phyloP scores from a whole-genome alignment of 2,113 vertebrate species.

The Mus spicilegus region DNA sequence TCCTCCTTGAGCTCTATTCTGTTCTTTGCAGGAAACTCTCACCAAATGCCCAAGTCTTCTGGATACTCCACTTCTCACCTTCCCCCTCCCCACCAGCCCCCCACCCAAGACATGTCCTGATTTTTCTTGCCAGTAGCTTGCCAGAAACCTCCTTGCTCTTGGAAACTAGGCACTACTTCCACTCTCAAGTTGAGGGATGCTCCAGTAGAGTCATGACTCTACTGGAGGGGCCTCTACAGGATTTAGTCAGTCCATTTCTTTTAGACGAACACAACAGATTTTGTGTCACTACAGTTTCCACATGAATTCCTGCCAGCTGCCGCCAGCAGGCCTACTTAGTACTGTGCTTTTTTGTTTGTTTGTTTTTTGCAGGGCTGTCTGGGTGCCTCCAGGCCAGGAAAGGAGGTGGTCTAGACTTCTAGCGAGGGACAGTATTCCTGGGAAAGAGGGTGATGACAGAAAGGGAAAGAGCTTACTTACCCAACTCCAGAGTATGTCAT shows the following conservation, averaged over 20 bases:
- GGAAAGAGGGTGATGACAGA: neutral
- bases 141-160: neutral
- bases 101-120: neutral
- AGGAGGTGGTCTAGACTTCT: neutral
- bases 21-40: neutral
- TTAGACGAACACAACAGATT: neutral
- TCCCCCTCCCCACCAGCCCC: neutral
- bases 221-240: neutral
- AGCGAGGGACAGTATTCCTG: neutral
- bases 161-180: neutral
- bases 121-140: neutral
- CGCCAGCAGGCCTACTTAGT: neutral
- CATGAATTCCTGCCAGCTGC: conserved; percentile 1
- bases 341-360: neutral
- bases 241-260: neutral
- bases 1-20: neutral
- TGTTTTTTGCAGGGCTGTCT: neutral
- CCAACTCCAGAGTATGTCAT: neutral
- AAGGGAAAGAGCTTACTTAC: neutral
- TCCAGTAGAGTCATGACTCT: no score
- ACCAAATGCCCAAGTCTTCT: neutral
- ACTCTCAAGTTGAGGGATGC: neutral
- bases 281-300: neutral
- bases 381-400: neutral
- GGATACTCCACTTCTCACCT: neutral